Base-by-base conservation (phyloP, 2,113 vertebrate genomes). In the Ia io region DNA sequence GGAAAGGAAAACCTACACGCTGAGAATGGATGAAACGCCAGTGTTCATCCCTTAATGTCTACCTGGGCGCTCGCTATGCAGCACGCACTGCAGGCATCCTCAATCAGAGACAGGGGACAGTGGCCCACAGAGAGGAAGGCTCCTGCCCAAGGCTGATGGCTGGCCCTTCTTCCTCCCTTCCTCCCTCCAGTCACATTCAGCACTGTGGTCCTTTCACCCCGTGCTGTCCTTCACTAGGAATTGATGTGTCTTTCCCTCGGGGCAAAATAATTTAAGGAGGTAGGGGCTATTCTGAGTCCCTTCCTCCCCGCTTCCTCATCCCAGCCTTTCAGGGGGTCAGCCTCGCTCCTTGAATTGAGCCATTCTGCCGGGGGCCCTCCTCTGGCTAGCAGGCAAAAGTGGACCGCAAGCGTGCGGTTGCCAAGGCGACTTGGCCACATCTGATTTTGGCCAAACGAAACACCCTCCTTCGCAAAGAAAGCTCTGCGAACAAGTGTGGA, bases 21-120 rank as follows among this genome's bases (percentile, higher is more conserved):
- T 13, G 18, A 47, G 40, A 7, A 59, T 40, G 0, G 17, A 14
- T 5, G 20, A 20, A 76, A 40, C 0, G 2, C 37, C 49, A 0
- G 0, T 1, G 59, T 20, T 20, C 5, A 0, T 13, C 53, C 35
- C 53, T 83, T 65, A 14, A 42, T 5, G 17, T 13, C 63, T 42
- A 47, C 18, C 0, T 5, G 8, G 65, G 73, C 5, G 12, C 44
- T 37, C 2, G 7, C 44, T 47, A 2, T 14, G 63, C 0, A 2
- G 12, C n/a, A 14, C 5, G n/a, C 8, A 14, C 22, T 9, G 9
- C 5, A 18, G 78, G 30, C 47, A 18, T 14, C 35, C 3, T 70
- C 23, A 1, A 1, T 6, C 0, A 3, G 22, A 35, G 40, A 14
- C 2, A 9, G 42, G 42, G 65, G 28, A 22, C 40, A 5, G 37